These are phyloP conservation scores for Bombus picipes DNA, from an alignment of 1,140 invertebrate species.

Conservation along the genomic window DNA sequence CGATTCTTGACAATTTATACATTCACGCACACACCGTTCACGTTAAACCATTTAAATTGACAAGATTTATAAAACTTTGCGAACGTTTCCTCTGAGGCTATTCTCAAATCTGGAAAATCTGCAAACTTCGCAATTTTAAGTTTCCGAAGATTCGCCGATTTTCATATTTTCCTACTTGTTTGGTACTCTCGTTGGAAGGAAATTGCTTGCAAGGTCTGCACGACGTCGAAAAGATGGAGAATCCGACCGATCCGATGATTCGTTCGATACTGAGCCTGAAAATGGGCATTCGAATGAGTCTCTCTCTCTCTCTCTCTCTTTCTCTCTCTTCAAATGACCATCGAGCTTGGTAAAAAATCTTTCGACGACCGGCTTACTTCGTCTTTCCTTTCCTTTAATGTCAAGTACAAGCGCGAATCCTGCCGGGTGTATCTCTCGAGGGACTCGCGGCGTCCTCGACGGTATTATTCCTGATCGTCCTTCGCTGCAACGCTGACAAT, in stretches of 20 bases:
- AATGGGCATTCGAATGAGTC: neutral
- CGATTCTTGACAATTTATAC: no score
- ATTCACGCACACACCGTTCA: no score
- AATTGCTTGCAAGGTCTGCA: no score
- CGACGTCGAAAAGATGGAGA: neutral
- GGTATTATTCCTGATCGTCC: constrained; percentile 61
- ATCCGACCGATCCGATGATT: constrained; percentile 26
- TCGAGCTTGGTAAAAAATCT: constrained; percentile 34
- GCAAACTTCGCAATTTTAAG: no score
- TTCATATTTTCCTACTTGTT: no score
- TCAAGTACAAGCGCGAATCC: constrained; percentile 57
- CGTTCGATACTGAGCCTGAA: constrained; percentile 43
- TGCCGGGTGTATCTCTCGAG: constrained; percentile 40
- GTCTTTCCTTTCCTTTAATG: constrained; percentile 50
- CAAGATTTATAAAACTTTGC: no score
- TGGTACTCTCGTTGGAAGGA: no score
- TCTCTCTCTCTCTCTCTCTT: constrained; percentile 37
- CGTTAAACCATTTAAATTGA: no score
- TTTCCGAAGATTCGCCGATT: no score
- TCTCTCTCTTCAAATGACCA: constrained; percentile 42
- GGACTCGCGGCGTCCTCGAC: constrained; percentile 47
- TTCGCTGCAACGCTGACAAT: constrained; percentile 50
- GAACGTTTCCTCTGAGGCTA: no score
- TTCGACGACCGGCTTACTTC: constrained; percentile 23
- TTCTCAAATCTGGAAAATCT: no score